These are phyloP conservation scores for Leucopsar rothschildi DNA, from an alignment of 2,113 vertebrate species.

Conservation along the genomic window DNA sequence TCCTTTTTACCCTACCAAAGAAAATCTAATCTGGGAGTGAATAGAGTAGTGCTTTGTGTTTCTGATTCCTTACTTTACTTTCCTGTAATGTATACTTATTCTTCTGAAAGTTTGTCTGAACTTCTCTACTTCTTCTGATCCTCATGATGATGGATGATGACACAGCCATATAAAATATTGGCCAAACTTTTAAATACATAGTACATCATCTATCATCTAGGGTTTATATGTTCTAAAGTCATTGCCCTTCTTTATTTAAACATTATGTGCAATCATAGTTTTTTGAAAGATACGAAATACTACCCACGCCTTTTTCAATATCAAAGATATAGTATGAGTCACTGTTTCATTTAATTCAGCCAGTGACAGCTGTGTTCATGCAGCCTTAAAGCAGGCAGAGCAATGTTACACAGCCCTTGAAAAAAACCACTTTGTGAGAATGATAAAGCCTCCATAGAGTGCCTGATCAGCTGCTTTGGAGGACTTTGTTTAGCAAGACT, in stretches of 20 bases:
- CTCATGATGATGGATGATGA: background rate
- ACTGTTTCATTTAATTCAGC: conserved; percentile 32
- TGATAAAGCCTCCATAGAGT: background rate
- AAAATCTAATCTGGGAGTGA: background rate
- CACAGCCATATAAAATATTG: background rate
- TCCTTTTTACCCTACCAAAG: background rate
- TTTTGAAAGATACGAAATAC: conserved; percentile 6
- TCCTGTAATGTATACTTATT: background rate
- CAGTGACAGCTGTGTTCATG: background rate
- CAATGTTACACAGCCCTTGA: background rate
- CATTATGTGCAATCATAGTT: conserved; percentile 19
- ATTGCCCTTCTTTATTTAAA: conserved; percentile 35
- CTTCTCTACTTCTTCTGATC: background rate
- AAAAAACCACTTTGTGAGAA: background rate
- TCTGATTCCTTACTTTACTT: background rate
- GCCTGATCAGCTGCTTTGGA: background rate
- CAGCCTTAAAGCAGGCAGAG: background rate
- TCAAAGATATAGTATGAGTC: conserved; percentile 38
- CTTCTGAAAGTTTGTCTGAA: background rate
- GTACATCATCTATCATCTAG: background rate
- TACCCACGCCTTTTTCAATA: conserved; percentile 15
- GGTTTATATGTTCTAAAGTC: background rate
- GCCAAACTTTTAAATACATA: background rate
- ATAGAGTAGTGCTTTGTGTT: background rate
- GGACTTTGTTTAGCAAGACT: background rate